Evolutionary conservation across 2,888 invertebrate species (phyloP).

Genomic region (Campoplex nolae): DNA sequence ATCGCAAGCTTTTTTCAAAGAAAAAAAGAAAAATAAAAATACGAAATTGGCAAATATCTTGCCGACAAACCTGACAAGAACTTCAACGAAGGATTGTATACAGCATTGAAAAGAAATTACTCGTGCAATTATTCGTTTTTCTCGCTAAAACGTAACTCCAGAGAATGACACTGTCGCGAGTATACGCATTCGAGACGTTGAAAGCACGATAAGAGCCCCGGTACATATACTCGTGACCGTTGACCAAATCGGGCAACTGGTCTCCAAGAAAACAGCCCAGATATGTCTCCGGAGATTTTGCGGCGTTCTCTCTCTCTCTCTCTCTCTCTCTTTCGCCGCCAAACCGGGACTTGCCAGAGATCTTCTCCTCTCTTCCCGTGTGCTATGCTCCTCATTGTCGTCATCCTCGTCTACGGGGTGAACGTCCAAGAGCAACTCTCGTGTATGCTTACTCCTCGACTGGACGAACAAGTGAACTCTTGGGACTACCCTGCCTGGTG

Average conservation of each 20-base stretch:
- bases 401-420: conserved; percentile 74
- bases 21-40: background rate
- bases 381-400: conserved; percentile 40
- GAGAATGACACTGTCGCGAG: background rate
- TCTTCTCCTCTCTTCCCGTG: conserved; percentile 21
- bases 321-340: conserved; percentile 63
- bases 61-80: no score
- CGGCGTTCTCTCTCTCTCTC: conserved; percentile 20
- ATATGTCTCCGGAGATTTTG: conserved; percentile 80
- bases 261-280: conserved; percentile 81
- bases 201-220: background rate
- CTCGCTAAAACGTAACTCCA: background rate
- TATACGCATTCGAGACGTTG: conserved; percentile 3
- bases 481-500: conserved; percentile 51
- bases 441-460: conserved; percentile 70
- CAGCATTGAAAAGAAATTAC: background rate
- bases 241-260: conserved; percentile 81
- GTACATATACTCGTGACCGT: conserved; percentile 68
- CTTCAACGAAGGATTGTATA: background rate
- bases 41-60: background rate
- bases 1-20: background rate
- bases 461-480: conserved; percentile 81
- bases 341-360: conserved; percentile 76
- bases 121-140: background rate
- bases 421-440: conserved; percentile 77